A percentile compares a stretch with the other conserved stretches of the same genome.
phyloP scores from a whole-genome alignment of 2,797 vertebrate species.

The Gallinago solitaria region DNA sequence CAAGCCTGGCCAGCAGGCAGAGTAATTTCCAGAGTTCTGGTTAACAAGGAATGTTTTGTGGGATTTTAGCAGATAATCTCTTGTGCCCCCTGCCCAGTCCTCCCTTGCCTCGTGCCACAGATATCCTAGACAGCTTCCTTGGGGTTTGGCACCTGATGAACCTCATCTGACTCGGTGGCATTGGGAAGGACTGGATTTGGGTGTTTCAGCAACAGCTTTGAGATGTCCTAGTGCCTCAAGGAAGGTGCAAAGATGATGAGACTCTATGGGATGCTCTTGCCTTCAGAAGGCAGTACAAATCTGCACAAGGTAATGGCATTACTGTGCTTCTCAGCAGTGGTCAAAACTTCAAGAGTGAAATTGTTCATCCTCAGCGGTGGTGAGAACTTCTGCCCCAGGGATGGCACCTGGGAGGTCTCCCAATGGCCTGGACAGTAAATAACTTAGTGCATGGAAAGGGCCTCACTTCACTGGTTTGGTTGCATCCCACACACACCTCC shows the following conservation, averaged over 20 bases:
- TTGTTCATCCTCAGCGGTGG: background rate
- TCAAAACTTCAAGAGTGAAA: background rate
- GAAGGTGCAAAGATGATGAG: background rate
- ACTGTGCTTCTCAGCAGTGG: background rate
- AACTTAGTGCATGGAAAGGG: background rate
- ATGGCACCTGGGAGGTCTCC: background rate
- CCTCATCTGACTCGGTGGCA: background rate
- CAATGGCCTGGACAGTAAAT: background rate
- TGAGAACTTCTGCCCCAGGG: background rate
- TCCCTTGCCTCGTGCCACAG: background rate
- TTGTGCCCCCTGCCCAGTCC: background rate
- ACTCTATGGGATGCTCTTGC: background rate
- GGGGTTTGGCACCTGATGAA: conserved; percentile 48
- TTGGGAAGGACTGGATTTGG: background rate
- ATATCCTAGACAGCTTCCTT: background rate
- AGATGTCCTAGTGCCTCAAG: background rate
- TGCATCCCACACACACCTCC: background rate
- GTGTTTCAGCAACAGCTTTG: background rate
- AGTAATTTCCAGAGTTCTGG: conserved; percentile 41
- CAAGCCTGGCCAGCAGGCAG: conserved; percentile 76
- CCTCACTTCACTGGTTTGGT: background rate
- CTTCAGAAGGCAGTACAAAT: background rate
- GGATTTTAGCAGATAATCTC: background rate
- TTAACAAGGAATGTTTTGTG: conserved; percentile 71
- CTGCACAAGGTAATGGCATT: background rate